phyloP scores from a whole-genome alignment of 2,888 invertebrate genomes.

The Athalia cordata region DNA sequence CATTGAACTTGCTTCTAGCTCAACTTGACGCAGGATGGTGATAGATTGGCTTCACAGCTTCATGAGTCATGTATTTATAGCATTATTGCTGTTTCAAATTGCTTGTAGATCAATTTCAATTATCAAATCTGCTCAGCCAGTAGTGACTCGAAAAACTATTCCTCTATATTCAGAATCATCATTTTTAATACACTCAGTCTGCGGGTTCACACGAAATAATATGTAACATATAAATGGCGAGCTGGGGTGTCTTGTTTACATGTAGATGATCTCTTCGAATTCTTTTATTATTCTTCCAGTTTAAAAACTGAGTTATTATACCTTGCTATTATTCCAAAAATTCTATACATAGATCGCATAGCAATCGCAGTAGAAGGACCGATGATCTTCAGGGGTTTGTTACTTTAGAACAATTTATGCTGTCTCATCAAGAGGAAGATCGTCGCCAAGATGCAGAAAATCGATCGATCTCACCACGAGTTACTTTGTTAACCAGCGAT shows the following conservation, averaged over 20 bases:
- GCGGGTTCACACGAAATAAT: too few relatives aligned
- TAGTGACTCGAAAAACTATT: too few relatives aligned
- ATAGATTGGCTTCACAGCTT: conserved; percentile 10
- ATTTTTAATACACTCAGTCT: too few relatives aligned
- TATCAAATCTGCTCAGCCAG: too few relatives aligned
- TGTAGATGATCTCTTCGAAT: neutral
- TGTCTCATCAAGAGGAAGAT: conserved; percentile 85
- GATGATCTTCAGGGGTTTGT: conserved; percentile 82
- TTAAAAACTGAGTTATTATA: neutral
- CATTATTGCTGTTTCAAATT: too few relatives aligned
- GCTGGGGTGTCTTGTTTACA: neutral
- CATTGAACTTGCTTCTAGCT: too few relatives aligned
- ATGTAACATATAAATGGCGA: too few relatives aligned
- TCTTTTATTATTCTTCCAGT: neutral
- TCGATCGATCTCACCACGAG: conserved; percentile 55
- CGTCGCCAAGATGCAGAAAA: conserved; percentile 72
- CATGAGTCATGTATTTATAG: conserved; percentile 17
- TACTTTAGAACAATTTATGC: conserved; percentile 87
- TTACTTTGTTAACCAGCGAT: conserved; percentile 64
- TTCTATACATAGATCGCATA: conserved; percentile 56
- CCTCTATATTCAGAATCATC: too few relatives aligned
- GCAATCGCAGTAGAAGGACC: conserved; percentile 66
- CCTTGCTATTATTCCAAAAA: conserved; percentile 1
- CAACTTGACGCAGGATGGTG: too few relatives aligned
- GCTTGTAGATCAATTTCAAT: too few relatives aligned